Evolutionary conservation across 2,797 vertebrate genomes (phyloP).

Genomic region (Nyctalus aviator): DNA sequence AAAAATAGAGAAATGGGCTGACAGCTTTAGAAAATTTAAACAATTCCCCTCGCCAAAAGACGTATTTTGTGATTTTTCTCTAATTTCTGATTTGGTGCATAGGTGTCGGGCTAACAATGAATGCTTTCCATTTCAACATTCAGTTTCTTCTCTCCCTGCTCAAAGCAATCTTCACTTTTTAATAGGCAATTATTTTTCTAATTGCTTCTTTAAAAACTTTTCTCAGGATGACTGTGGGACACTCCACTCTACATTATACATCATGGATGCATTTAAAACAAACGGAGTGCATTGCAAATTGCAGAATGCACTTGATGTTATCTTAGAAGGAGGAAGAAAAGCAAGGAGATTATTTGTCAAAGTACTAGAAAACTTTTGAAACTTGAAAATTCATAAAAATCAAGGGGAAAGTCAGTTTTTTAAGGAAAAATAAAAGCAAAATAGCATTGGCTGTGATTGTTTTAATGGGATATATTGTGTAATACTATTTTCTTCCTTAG

Average conservation of each 20-base stretch:
- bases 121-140: conserved; percentile 71
- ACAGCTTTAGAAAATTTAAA: conserved; percentile 80
- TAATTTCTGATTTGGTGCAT: conserved; percentile 78
- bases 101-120: conserved; percentile 60
- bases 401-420: not conserved
- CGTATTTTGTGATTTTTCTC: conserved; percentile 73
- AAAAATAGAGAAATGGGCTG: conserved; percentile 68
- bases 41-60: conserved; percentile 79
- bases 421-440: not conserved
- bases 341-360: not conserved
- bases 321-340: conserved; percentile 27
- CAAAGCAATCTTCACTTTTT: conserved; percentile 72
- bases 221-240: conserved; percentile 64
- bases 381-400: conserved; percentile 52
- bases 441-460: not conserved
- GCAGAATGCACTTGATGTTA: conserved; percentile 37
- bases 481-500: not conserved
- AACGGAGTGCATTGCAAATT: conserved; percentile 46
- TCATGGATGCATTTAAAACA: conserved; percentile 59
- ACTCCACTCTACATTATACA: conserved; percentile 58
- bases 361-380: conserved; percentile 56
- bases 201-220: conserved; percentile 62
- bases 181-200: conserved; percentile 67
- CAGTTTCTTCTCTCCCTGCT: conserved; percentile 59
- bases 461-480: not conserved